Percentiles rank a stretch among this genome's conserved stretches.
Evolutionary conservation across 2,888 invertebrate genomes (phyloP).

Genomic region (Cosmorhoe ocellata): DNA sequence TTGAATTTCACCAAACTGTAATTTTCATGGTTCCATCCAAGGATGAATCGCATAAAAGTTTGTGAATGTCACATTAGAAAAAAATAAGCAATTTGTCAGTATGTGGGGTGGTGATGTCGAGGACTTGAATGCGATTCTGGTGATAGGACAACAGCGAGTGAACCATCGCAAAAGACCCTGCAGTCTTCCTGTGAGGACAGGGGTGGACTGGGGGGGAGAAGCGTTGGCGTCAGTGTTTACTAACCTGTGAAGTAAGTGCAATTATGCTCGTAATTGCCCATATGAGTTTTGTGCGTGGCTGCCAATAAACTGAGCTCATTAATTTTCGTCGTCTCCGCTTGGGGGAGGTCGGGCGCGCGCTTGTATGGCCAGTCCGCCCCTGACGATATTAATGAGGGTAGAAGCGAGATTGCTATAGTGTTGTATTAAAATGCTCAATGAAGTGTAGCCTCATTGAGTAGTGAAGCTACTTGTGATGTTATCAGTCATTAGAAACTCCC

Average conservation of each 20-base stretch:
- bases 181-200: conserved; percentile 81
- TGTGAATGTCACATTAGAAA: conserved; percentile 29
- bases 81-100: conserved; percentile 37
- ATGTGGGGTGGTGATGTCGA: conserved; percentile 39
- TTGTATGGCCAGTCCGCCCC: conserved; percentile 84
- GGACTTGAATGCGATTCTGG: conserved; percentile 70
- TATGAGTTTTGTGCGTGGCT: conserved; percentile 83
- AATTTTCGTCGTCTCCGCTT: conserved; percentile 82
- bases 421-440: conserved; percentile 72
- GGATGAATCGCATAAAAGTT: conserved; percentile 70
- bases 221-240: conserved; percentile 79
- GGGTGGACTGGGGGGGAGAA: conserved; percentile 80
- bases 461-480: conserved; percentile 76
- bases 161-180: conserved; percentile 74
- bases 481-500: conserved; percentile 50
- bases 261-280: conserved; percentile 82
- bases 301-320: conserved; percentile 83
- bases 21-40: conserved; percentile 57
- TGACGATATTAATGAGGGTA: conserved; percentile 83
- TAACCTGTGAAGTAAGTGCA: conserved; percentile 83
- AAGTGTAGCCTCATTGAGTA: conserved; percentile 65
- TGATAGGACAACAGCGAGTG: conserved; percentile 62
- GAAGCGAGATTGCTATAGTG: conserved; percentile 81
- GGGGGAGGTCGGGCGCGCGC: conserved; percentile 81
- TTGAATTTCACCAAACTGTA: conserved; percentile 47